Evolutionary conservation across 2,113 vertebrate genomes (phyloP).

Genomic region (Herpailurus yagouaroundi): DNA sequence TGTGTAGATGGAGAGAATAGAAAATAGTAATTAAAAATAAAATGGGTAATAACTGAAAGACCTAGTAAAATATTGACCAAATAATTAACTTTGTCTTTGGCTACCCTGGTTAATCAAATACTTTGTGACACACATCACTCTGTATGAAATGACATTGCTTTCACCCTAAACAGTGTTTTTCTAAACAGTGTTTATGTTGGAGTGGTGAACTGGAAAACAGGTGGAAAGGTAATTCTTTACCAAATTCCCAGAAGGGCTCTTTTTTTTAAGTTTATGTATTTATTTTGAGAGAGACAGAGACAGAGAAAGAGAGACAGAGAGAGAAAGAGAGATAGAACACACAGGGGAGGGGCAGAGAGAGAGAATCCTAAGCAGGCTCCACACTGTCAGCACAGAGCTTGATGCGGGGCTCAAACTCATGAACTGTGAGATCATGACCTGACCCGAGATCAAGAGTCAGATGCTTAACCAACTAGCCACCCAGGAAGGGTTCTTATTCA

Average conservation of each 20-base stretch:
- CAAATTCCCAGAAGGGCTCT: conserved; percentile 34
- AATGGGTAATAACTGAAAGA: conserved; percentile 52
- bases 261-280: too few relatives aligned
- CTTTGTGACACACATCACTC: conserved; percentile 27
- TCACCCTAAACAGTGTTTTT: conserved; percentile 19
- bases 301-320: too few relatives aligned
- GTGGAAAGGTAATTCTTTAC: background rate
- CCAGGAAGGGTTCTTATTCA: too few relatives aligned
- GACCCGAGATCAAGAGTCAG: too few relatives aligned
- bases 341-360: too few relatives aligned
- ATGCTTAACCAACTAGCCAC: too few relatives aligned
- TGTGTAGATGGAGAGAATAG: background rate
- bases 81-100: conserved; percentile 67
- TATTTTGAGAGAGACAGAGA: too few relatives aligned
- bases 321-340: too few relatives aligned
- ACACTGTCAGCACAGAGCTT: too few relatives aligned
- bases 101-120: conserved; percentile 71
- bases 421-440: too few relatives aligned
- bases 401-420: too few relatives aligned
- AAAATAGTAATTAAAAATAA: conserved; percentile 55
- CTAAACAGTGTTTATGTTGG: background rate
- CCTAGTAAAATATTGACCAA: conserved; percentile 75
- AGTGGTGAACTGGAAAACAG: background rate
- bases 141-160: conserved; percentile 50
- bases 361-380: too few relatives aligned